Conservation (phyloP, 2,113 vertebrate genomes). For the Thamnaconus septentrionalis region DNA sequence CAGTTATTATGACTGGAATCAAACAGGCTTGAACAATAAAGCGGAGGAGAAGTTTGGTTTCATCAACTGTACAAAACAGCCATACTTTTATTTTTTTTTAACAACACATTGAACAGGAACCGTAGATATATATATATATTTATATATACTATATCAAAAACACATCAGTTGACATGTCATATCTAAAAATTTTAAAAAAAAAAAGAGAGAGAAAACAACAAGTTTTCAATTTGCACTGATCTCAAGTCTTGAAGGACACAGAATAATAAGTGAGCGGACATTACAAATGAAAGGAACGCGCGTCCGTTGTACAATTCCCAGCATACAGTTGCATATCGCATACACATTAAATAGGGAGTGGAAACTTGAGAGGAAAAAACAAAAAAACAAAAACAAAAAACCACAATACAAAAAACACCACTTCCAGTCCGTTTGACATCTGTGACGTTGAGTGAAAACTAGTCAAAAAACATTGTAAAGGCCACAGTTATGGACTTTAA, state of each 20-base stretch:
- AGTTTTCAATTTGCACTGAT: constrained; percentile 59
- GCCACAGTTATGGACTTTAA: constrained; percentile 58
- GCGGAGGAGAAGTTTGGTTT: background rate
- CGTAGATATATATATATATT: constrained; percentile 30
- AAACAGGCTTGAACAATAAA: background rate
- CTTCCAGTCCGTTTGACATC: constrained; percentile 11
- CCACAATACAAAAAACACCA: constrained; percentile 7
- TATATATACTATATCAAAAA: constrained; percentile 60
- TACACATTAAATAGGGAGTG: constrained; percentile 64
- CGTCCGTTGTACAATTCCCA: constrained; percentile 54
- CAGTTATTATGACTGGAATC: background rate
- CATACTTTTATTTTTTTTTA: constrained; percentile 73
- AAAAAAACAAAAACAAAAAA: constrained; percentile 26
- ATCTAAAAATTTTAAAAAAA: constrained; percentile 68
- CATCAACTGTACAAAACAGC: constrained; percentile 67
- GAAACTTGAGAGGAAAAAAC: constrained; percentile 44
- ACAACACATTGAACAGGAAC: constrained; percentile 67
- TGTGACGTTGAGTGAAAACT: constrained; percentile 32
- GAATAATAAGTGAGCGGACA: constrained; percentile 62
- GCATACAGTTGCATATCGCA: constrained; percentile 69
- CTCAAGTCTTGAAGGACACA: constrained; percentile 57
- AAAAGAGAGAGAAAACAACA: background rate
- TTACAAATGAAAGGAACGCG: constrained; percentile 51
- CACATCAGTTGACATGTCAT: constrained; percentile 64
- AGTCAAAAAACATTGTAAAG: constrained; percentile 38